Base-by-base conservation (phyloP, 2,888 invertebrate species). In the Trichopoda pennipes region DNA sequence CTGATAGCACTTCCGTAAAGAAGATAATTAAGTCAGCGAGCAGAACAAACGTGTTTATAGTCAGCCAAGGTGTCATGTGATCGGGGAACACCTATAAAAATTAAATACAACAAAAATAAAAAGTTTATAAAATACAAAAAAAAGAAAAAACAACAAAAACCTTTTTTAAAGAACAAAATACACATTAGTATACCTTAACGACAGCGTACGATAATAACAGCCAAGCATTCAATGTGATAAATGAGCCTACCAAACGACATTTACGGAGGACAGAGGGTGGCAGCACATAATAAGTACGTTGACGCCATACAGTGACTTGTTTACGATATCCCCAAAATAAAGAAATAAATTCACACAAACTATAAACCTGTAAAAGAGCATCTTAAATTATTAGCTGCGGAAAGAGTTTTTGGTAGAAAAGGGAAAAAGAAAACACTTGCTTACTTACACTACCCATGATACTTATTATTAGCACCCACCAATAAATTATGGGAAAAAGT, bases 401-500 rank as follows among this genome's bases (percentile, higher is more conserved):
- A 28, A 49, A 49, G 19, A 9, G 47, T 49, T 19, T 49, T 49
- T 17, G 8, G 4, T 17, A 7, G 1, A 12, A 12, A 0, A 12
- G 10, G 10, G 38, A 8, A 1, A 49, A 17, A 17, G 1, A 8
- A n/a, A 49, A 17, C 14, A 17, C 7, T 10, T 49, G 85, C 88
- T 86, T 82, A 89, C 88, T 86, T 82, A 89, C 88, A 84, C 85
- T 81, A 32, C 88, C 88, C 35, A 80, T 47, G 14, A 85, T 38
- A 77, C 86, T 86, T 6, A 87, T 70, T 1, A 60, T 16, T 32
- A 88, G 58, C 2, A 86, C 85, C 35, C 86, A 32, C 88, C 89
- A 88, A 82, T 86, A 89, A 28, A 87, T 76, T 3, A 87, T 21
- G 10, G 88, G 86, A 85, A 88, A 89, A 82, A 86, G 84, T 42